These are phyloP conservation scores for Platysteira castanea DNA, from an alignment of 2,113 vertebrate genomes.

Conservation along the genomic window DNA sequence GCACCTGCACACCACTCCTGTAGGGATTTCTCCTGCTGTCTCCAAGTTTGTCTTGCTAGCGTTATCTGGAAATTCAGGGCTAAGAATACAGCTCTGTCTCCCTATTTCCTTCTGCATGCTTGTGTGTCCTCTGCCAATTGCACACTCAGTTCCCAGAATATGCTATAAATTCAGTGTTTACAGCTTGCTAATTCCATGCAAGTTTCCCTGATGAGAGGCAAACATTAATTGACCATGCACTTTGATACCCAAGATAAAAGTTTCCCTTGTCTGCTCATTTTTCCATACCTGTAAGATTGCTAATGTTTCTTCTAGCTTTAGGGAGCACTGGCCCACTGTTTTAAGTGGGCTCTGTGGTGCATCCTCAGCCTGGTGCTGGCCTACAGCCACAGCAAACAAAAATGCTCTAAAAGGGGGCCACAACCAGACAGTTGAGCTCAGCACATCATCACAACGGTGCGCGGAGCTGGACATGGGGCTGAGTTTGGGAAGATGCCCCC, in stretches of 20 bases:
- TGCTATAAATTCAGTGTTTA: not conserved
- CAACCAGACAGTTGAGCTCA: not conserved
- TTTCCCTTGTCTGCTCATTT: not conserved
- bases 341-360: not conserved
- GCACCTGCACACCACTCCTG: not conserved
- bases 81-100: not conserved
- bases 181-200: not conserved
- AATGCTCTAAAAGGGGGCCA: not conserved
- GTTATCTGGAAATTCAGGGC: not conserved
- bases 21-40: not conserved
- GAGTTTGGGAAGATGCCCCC: not conserved
- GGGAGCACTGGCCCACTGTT: not conserved
- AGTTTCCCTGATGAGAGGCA: not conserved
- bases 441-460: accelerated
- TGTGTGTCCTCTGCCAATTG: not conserved
- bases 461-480: not conserved
- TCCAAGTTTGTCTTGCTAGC: not conserved
- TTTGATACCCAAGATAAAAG: not conserved
- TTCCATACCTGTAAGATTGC: not conserved
- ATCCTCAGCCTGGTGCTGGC: not conserved
- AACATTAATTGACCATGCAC: not conserved
- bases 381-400: not conserved
- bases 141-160: not conserved
- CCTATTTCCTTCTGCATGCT: not conserved
- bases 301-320: not conserved